A percentile compares a stretch with the other conserved stretches of the same genome.
Evolutionary conservation across 2,113 vertebrate species (phyloP).

Genomic region (Chelonoidis abingdonii): DNA sequence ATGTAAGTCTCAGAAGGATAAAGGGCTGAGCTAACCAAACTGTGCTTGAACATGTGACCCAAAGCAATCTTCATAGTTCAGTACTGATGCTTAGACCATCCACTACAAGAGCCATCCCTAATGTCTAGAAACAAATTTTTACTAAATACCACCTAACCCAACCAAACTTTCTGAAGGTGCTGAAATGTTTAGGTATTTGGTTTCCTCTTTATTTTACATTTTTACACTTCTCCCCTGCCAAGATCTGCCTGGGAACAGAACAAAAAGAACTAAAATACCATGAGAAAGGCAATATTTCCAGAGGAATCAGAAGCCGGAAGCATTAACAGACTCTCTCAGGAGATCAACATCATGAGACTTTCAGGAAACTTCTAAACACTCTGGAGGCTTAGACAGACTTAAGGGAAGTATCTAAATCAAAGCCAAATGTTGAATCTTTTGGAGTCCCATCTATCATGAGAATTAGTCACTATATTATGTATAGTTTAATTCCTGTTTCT

Average conservation of each 20-base stretch:
- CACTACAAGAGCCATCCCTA: neutral
- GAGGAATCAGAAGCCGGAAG: neutral
- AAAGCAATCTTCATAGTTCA: neutral
- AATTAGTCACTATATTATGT: constrained; percentile 10
- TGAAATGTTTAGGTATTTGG: neutral
- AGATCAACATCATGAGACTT: neutral
- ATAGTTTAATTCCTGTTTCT: constrained; percentile 35
- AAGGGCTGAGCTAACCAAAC: neutral
- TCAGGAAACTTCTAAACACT: neutral
- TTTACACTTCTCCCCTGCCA: neutral
- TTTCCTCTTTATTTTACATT: neutral
- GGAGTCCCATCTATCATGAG: neutral
- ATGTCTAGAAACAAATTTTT: neutral
- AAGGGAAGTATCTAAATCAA: neutral
- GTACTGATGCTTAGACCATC: neutral
- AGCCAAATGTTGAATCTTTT: neutral
- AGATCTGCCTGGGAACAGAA: constrained; percentile 34
- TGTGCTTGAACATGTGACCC: neutral
- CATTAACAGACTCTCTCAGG: neutral
- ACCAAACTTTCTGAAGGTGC: neutral
- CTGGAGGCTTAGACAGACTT: neutral
- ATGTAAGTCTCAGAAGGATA: neutral
- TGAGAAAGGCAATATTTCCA: neutral
- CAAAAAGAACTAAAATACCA: neutral
- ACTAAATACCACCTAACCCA: neutral